Percentiles rank a stretch among this genome's conserved stretches.
Conservation (phyloP, 1,140 invertebrate species). For the Pseudobourletiella spinata region DNA sequence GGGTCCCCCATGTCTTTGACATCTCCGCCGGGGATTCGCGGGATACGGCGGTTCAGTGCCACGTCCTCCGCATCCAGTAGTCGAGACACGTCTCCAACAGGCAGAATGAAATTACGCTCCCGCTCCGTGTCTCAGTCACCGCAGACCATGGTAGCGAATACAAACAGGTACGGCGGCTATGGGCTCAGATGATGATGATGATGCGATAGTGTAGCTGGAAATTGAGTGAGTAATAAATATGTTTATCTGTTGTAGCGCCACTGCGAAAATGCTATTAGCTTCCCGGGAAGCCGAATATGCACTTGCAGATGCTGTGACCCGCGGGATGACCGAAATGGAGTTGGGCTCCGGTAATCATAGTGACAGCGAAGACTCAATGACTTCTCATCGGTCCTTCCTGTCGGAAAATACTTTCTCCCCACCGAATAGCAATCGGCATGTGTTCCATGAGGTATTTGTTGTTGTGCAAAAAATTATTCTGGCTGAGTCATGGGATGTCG, state of each 20-base stretch:
- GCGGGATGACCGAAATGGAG: slow-evolving; percentile 30
- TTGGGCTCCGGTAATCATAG: slow-evolving; percentile 32
- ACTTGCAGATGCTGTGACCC: slow-evolving; percentile 24
- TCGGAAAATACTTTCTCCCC: slow-evolving; percentile 34
- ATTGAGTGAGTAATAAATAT: no score
- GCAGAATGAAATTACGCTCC: slow-evolving; percentile 22
- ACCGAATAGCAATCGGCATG: slow-evolving; percentile 24
- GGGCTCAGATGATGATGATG: no score
- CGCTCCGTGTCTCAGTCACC: slow-evolving; percentile 33
- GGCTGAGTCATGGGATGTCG: no score
- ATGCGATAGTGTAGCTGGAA: no score
- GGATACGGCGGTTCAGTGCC: slow-evolving; percentile 18
- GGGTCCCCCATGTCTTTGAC: slow-evolving; percentile 11
- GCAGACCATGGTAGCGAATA: slow-evolving; percentile 17
- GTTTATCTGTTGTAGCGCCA: slow-evolving; percentile 18
- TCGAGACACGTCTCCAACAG: slow-evolving; percentile 31
- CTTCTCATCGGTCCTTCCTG: slow-evolving; percentile 28
- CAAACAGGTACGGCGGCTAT: slow-evolving; percentile 27
- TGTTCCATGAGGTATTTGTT: slow-evolving; percentile 25
- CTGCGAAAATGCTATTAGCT: slow-evolving; percentile 31
- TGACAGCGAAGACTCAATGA: slow-evolving; percentile 36
- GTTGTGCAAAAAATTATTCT: no score
- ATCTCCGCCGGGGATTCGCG: slow-evolving; percentile 17
- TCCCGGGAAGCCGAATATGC: slow-evolving; percentile 32
- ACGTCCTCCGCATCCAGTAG: slow-evolving; percentile 34